phyloP scores from a whole-genome alignment of 2,113 vertebrate genomes.

The Cygnus buccinator region DNA sequence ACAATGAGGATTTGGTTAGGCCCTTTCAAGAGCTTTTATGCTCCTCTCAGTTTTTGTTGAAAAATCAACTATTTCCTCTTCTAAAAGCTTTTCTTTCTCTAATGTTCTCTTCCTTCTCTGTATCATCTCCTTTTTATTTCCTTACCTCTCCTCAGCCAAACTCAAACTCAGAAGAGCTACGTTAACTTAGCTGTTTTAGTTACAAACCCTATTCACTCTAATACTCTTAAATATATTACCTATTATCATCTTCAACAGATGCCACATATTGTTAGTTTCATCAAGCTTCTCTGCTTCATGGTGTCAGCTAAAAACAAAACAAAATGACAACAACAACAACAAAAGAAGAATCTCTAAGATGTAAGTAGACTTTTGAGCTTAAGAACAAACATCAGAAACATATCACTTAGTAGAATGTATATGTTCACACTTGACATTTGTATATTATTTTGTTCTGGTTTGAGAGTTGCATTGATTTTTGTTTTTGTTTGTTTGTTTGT shows the following conservation, averaged over 20 bases:
- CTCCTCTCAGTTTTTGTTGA: neutral
- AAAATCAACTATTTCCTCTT: neutral
- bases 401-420: neutral
- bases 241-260: neutral
- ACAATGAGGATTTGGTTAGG: neutral
- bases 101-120: neutral
- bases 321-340: too few species aligned
- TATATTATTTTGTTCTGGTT: neutral
- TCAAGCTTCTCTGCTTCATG: neutral
- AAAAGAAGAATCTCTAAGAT: neutral
- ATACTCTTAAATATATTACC: neutral
- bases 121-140: neutral
- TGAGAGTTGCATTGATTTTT: neutral
- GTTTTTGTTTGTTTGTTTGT: too few species aligned
- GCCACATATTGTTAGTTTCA: neutral
- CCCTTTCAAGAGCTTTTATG: neutral
- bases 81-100: neutral
- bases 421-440: neutral
- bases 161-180: neutral
- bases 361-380: neutral
- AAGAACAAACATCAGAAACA: neutral
- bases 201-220: neutral
- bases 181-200: neutral
- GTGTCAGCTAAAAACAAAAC: neutral
- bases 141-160: neutral